Percentiles rank a stretch among this genome's conserved stretches.
Evolutionary conservation across 2,888 invertebrate genomes (phyloP).

Genomic region (Cheilosia scutellata): DNA sequence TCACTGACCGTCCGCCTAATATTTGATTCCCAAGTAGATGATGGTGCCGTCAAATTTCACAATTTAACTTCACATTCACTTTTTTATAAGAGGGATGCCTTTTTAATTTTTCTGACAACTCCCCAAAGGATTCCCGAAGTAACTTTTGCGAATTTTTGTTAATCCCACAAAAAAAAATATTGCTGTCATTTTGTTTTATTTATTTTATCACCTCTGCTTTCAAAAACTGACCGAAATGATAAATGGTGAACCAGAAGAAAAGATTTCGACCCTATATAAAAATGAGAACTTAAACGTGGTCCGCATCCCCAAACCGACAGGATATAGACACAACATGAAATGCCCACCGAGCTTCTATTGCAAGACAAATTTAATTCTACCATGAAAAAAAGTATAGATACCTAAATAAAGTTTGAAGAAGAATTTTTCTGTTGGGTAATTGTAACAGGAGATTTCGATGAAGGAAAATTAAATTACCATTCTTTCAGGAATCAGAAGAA

Average conservation of each 20-base stretch:
- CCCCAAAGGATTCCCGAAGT: constrained; percentile 39
- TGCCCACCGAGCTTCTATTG: background rate
- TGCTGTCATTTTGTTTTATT: constrained; percentile 48
- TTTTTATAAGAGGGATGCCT: constrained; percentile 14
- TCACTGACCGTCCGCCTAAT: too few relatives aligned
- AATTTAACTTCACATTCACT: background rate
- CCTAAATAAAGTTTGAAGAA: constrained; percentile 6
- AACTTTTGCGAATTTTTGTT: constrained; percentile 48
- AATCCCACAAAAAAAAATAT: constrained; percentile 44
- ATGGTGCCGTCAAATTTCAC: background rate
- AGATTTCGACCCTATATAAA: constrained; percentile 19
- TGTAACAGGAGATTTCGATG: constrained; percentile 59
- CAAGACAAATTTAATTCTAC: constrained; percentile 33
- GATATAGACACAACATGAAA: constrained; percentile 33
- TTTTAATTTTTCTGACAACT: constrained; percentile 66
- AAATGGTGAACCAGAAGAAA: constrained; percentile 45
- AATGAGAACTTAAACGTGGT: constrained; percentile 58
- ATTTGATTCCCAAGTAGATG: background rate
- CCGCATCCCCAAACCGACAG: constrained; percentile 39
- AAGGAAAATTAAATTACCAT: constrained; percentile 66
- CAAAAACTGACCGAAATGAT: constrained; percentile 71
- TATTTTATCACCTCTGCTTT: constrained; percentile 50
- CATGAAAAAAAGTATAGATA: constrained; percentile 27
- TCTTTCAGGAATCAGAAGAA: constrained; percentile 59
- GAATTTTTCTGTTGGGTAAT: constrained; percentile 24